Conservation (phyloP, 37 sponge, comb jelly and placozoan genomes). For the Aplysina aerophoba region DNA sequence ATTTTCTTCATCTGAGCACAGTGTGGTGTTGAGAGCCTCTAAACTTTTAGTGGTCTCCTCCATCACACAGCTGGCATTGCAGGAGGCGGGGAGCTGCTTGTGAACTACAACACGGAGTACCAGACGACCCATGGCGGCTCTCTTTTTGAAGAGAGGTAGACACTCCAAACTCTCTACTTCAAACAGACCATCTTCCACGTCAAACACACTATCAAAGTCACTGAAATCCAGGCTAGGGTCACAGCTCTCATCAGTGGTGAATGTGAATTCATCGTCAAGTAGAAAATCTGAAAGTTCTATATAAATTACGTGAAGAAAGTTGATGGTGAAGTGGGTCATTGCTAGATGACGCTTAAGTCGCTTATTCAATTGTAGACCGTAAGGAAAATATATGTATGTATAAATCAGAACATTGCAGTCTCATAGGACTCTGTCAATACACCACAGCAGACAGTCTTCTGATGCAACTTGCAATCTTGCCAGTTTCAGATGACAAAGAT, state of each 20-base stretch:
- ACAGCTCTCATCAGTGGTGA: neutral
- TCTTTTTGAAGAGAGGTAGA: conserved; percentile 10
- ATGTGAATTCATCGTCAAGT: neutral
- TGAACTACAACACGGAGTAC: neutral
- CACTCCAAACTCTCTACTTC: conserved; percentile 1
- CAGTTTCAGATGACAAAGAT: no score
- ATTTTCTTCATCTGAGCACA: neutral
- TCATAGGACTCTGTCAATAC: no score
- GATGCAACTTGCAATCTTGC: no score
- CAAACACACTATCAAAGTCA: neutral
- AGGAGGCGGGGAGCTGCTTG: neutral
- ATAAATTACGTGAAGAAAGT: neutral
- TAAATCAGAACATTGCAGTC: neutral
- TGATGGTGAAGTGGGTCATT: no score
- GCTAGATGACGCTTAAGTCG: no score
- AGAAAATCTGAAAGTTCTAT: neutral
- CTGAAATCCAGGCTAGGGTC: conserved; percentile 1
- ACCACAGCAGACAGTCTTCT: no score
- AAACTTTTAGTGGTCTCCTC: neutral
- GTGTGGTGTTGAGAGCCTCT: neutral
- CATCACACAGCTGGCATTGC: neutral
- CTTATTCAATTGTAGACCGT: neutral
- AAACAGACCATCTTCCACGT: neutral
- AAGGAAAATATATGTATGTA: neutral
- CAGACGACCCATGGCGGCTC: neutral